phyloP scores from a whole-genome alignment of 2,797 vertebrate genomes.

The Coregonus ussuriensis region DNA sequence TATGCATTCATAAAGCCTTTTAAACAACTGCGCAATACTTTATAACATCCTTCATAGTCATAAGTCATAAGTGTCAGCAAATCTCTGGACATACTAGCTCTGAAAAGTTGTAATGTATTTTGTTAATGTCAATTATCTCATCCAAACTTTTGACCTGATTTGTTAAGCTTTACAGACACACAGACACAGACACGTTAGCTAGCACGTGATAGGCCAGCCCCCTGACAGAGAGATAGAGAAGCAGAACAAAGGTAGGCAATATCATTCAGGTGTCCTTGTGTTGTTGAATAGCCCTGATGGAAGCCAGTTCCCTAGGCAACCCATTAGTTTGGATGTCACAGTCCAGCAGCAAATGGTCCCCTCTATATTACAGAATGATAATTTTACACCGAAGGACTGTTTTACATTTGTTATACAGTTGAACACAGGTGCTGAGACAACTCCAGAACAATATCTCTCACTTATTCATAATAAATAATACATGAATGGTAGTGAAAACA shows the following conservation, averaged over 20 bases:
- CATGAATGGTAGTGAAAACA: not conserved
- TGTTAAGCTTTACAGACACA: not conserved
- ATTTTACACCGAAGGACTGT: conserved; percentile 40
- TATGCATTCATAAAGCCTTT: not conserved
- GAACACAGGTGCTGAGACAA: conserved; percentile 17
- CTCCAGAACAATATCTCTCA: not conserved
- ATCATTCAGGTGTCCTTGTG: conserved; percentile 25
- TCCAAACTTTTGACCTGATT: conserved; percentile 15
- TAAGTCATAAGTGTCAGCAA: not conserved
- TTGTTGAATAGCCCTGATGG: conserved; percentile 12
- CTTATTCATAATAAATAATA: not conserved
- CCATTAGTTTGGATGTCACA: conserved; percentile 47
- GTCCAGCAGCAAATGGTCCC: conserved; percentile 19
- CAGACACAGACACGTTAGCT: not conserved
- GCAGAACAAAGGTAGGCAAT: conserved; percentile 22
- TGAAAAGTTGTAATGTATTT: conserved; percentile 7
- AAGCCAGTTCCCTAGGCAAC: conserved; percentile 57
- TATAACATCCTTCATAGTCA: not conserved
- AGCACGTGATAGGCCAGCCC: not conserved
- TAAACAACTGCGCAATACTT: not conserved
- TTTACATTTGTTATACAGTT: conserved; percentile 49
- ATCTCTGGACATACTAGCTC: not conserved
- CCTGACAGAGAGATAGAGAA: not conserved
- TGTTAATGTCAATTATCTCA: not conserved
- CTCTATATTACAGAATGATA: conserved; percentile 26